Evolutionary conservation across 1,140 invertebrate genomes (phyloP).

Genomic region (Eufriesea mexicana): DNA sequence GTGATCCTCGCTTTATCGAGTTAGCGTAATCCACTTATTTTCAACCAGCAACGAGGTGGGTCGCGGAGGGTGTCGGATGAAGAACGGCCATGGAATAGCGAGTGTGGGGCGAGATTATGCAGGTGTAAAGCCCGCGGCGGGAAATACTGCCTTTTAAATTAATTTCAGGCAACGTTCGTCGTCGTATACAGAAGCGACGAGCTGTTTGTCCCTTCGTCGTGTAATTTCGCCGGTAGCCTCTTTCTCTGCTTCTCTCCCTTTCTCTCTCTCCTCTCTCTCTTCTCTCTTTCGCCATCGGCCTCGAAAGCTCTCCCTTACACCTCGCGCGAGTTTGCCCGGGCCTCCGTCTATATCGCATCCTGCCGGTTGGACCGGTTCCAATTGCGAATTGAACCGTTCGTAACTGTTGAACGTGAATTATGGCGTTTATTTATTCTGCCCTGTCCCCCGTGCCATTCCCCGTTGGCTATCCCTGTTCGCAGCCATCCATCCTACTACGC

Average conservation of each 20-base stretch:
- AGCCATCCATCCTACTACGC: constrained; percentile 54
- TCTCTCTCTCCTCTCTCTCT: neutral
- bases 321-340: neutral
- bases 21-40: constrained; percentile 67
- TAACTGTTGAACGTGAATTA: constrained; percentile 77
- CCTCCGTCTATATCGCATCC: constrained; percentile 50
- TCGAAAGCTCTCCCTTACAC: neutral
- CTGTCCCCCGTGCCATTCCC: constrained; percentile 43
- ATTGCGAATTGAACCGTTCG: constrained; percentile 76
- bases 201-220: constrained; percentile 54
- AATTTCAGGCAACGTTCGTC: constrained; percentile 64
- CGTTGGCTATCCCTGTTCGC: constrained; percentile 41
- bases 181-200: constrained; percentile 47
- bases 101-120: constrained; percentile 61
- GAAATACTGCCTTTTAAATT: constrained; percentile 70
- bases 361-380: constrained; percentile 70
- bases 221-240: constrained; percentile 42
- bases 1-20: constrained; percentile 65
- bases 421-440: constrained; percentile 72
- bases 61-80: neutral
- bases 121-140: constrained; percentile 54
- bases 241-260: constrained; percentile 2
- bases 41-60: constrained; percentile 40
- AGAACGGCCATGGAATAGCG: constrained; percentile 36
- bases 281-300: neutral